Evolutionary conservation across 2,888 invertebrate genomes (phyloP), one percentile per base, ranked within the genome.

Genomic region (Trichacis sp.): DNA sequence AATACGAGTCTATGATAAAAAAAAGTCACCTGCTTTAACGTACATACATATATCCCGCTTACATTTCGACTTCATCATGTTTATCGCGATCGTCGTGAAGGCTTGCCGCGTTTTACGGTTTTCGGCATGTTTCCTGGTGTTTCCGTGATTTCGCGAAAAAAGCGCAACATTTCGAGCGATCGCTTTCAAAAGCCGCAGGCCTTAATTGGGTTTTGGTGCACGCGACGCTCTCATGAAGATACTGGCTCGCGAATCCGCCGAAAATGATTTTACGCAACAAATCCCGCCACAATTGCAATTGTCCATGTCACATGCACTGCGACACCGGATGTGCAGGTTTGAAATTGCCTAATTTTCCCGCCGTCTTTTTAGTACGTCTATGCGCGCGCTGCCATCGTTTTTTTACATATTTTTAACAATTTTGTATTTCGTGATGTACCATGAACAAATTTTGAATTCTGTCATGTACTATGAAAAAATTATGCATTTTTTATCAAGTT

Each of bases 241-340:
- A 18, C 38, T 18, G 17, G 24, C 40, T 15, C 14, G 46, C 66
- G 62, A 60, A 62, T 20, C 46, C 33, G 64, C 48, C 64, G 18
- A 71, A 63, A 49, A 80, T 78, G 79, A 78, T 77, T 46, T 72
- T 75, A 45, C 75, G 77, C 40, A 71, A 76, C 61, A 80, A 80
- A 55, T 77, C 79, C 8, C 46, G 46, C 19, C 79, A 79, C 57
- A 73, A 71, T 65, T 83, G 83, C 73, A 83, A 83, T 64, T 83
- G 83, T 65, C 82, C 83, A 33, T 83, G 83, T 61, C 83, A 83
- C 73, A 81, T 78, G 40, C 82, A 83, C 55, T 83, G 83, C 61
- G 76, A 82, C 5, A 83, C 82, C n/a, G 80, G 74, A 73, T 82
- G 81, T 73, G 59, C 77, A 81, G 83, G 83, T 80, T 79, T 72